Evolutionary conservation across 2,113 vertebrate species (phyloP), one percentile per base, ranked within the genome.

Genomic region (Irena cyanogastra): DNA sequence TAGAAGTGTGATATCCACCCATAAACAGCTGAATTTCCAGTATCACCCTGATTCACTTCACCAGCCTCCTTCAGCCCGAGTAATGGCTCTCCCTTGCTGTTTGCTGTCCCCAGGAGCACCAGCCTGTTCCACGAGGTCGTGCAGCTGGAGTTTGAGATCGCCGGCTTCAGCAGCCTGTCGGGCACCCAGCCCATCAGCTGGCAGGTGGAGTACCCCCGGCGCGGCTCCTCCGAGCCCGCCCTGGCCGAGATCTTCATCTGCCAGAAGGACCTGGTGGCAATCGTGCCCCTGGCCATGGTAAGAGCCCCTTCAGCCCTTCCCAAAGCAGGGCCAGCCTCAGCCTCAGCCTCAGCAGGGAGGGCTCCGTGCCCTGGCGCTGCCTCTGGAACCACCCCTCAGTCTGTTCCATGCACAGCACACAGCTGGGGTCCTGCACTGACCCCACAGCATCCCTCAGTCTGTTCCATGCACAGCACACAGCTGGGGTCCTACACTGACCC

Each of bases 251-350:
- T 99, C 97, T 98, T 98, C 82, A 86, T 99, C 97, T 98, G 98
- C 63, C 99, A 99, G 97, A 98, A 99, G 96, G 99, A 99, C 93
- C 98, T 99, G 56, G 98, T 97, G 13, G 99, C 97, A 75, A 99
- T 99, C 18, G 98, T 99, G 75, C 99, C 99, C 2, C 69, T 99
- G 81, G 99, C 99, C 17, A 99, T 99, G 99, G 99, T 99, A 98
- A 99, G 99, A 91, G 60, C 30, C 21, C 5, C 11, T n/a, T n/a
- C n/a, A n/a, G n/a, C n/a, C n/a, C n/a, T n/a, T n/a, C n/a, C n/a
- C n/a, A 42, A 14, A 39, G 0, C 0, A 2, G 13, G 12, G 16
- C 20, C 52, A 23, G 35, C 17, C 26, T 11, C 11, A 10, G 35
- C 17, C 26, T 11, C 11, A 10, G 44, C 11, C 24, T 10, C 7